Conservation (phyloP, 2,113 vertebrate genomes). For the Camarhynchus parvulus region DNA sequence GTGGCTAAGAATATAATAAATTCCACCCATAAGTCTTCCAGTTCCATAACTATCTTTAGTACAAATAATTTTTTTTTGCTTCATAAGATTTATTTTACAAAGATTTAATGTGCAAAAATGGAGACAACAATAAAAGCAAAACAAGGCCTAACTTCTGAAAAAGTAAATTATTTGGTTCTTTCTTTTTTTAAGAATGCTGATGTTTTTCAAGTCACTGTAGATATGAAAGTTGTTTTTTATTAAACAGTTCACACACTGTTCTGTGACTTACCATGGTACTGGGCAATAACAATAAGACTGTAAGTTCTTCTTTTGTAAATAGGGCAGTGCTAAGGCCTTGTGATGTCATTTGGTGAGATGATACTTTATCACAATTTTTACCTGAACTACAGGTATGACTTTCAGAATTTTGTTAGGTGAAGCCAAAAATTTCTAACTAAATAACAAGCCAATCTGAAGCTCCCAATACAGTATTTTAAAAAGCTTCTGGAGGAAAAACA, state of each 20-base stretch:
- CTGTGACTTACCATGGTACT: background rate
- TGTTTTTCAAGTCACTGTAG: background rate
- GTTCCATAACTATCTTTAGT: background rate
- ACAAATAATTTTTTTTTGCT: background rate
- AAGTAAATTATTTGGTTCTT: background rate
- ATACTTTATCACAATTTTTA: background rate
- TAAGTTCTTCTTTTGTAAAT: background rate
- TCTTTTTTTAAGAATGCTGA: background rate
- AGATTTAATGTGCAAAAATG: background rate
- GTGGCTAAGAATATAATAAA: background rate
- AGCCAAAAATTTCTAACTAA: background rate
- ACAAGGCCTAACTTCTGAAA: background rate
- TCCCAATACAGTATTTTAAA: background rate
- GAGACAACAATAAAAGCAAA: background rate
- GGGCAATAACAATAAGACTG: background rate
- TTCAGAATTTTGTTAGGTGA: background rate
- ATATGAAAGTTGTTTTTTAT: background rate
- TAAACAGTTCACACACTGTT: background rate
- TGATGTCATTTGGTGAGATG: background rate
- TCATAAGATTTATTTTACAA: background rate
- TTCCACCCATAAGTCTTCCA: background rate
- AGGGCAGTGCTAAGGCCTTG: background rate
- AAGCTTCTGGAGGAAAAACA: background rate
- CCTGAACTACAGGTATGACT: background rate
- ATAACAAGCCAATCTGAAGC: background rate